Percentiles rank a stretch among this genome's conserved stretches.
These are phyloP conservation scores for Myiothlypis chrysogaster DNA, from an alignment of 2,797 vertebrate genomes.

Conservation along the genomic window DNA sequence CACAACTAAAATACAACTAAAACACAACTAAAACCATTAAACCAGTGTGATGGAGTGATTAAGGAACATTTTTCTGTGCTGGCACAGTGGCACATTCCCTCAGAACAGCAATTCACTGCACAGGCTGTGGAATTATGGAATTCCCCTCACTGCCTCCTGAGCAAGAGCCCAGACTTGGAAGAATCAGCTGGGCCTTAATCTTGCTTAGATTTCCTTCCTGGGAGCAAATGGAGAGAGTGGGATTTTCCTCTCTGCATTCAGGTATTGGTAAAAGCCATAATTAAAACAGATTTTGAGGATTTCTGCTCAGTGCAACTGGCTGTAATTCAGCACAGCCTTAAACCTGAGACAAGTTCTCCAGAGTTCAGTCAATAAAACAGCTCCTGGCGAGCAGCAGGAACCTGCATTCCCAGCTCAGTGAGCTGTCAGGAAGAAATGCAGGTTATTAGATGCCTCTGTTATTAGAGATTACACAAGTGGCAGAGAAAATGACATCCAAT, in stretches of 20 bases:
- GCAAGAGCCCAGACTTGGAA: not conserved
- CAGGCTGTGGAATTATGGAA: not conserved
- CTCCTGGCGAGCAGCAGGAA: not conserved
- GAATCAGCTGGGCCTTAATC: not conserved
- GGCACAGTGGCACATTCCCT: not conserved
- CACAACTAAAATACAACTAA: too few species aligned
- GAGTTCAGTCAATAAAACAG: not conserved
- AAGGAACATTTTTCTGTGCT: not conserved
- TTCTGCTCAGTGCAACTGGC: not conserved
- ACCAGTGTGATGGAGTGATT: not conserved
- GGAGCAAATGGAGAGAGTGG: not conserved
- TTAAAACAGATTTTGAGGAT: not conserved
- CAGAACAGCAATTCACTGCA: not conserved
- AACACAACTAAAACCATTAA: not conserved
- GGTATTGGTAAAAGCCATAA: not conserved
- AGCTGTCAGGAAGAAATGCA: conserved; percentile 9
- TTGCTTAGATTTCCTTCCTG: not conserved
- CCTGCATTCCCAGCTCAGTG: not conserved
- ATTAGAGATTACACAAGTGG: conserved; percentile 10
- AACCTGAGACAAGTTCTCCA: not conserved
- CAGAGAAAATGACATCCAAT: conserved; percentile 11
- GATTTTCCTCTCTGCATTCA: not conserved
- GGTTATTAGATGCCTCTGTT: conserved; percentile 6
- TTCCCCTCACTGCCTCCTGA: not conserved
- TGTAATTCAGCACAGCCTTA: not conserved